Base-by-base conservation (phyloP, 2,113 vertebrate genomes). In the Perca schrenkii region DNA sequence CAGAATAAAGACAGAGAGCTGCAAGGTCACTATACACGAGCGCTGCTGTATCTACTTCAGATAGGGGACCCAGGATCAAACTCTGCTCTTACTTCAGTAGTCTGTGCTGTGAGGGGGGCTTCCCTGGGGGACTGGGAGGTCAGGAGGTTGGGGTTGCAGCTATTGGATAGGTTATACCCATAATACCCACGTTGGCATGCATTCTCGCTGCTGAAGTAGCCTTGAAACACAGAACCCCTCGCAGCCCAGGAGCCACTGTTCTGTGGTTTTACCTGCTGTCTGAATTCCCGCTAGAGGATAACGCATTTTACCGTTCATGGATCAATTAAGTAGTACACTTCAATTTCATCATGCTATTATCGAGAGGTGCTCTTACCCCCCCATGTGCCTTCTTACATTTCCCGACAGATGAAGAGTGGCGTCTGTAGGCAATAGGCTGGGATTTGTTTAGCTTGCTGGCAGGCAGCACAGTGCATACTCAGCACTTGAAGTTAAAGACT, bases 401-500 rank as follows among this genome's bases (percentile, higher is more conserved):
- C 31, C 40, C 7, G 5, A 47, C 22, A 53, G 74, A 83, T 77
- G 22, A 80, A 31, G 73, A 74, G 74, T 61, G 49, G 3, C 50
- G 36, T 83, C 75, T 87, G 83, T 71, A 87, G 77, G 17, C 22
- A 66, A 57, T 21, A 16, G 58, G 31, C 25, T 47, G 60, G 19
- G 58, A 75, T 82, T 83, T 76, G 62, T 75, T 68, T 81, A 84
- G 74, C 66, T 28, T 7, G 60, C 63, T 87, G 84, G 84, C 87
- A 75, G 36, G 47, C 77, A 52, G 69, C 84, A 46, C n/a, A 36
- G 4, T 84, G 89, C 84, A 64, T 67, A 82, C 28, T 90, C 86
- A 89, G 79, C 86, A 74, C 79, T 88, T 72, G 21, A 76, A 78
- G 36, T 77, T 84, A 79, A 89, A 89, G 82, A 83, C 60, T 79